These are phyloP conservation scores for Semotilus atromaculatus DNA, from an alignment of 2,797 vertebrate genomes.

Conservation along the genomic window DNA sequence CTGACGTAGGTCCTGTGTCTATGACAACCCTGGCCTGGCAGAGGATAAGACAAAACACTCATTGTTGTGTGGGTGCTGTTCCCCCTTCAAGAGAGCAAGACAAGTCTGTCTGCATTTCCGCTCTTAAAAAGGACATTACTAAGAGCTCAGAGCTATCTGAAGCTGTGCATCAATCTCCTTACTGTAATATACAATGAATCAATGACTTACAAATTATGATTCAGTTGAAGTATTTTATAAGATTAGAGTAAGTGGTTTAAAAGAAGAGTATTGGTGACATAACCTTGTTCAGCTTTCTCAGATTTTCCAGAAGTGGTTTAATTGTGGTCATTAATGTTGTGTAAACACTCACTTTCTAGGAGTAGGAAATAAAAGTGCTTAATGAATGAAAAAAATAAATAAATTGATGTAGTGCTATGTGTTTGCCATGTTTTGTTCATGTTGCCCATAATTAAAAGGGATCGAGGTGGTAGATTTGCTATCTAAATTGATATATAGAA, in stretches of 20 bases:
- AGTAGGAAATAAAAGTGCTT: not conserved
- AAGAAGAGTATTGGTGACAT: constrained; percentile 17
- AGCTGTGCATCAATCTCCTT: constrained; percentile 25
- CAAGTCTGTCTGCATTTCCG: constrained; percentile 49
- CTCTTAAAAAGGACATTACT: constrained; percentile 24
- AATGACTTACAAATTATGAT: constrained; percentile 31
- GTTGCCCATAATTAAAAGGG: not conserved
- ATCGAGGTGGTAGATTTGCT: not conserved
- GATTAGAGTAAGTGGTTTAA: constrained; percentile 36
- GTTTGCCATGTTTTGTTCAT: not conserved
- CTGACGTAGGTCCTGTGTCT: constrained; percentile 59
- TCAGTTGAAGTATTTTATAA: constrained; percentile 21
- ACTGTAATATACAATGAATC: constrained; percentile 31
- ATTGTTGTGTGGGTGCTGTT: constrained; percentile 57
- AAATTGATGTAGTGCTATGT: not conserved
- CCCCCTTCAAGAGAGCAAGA: constrained; percentile 51
- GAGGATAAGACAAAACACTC: constrained; percentile 59
- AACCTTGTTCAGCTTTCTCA: constrained; percentile 10
- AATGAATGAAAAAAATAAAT: not conserved
- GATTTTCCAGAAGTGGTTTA: not conserved
- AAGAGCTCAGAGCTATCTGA: constrained; percentile 15
- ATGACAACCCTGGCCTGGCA: constrained; percentile 65
- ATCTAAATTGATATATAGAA: no score
- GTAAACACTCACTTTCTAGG: not conserved
- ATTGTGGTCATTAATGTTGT: constrained; percentile 10